Base-by-base conservation (phyloP, 1,140 invertebrate genomes). In the Heliconius himera region DNA sequence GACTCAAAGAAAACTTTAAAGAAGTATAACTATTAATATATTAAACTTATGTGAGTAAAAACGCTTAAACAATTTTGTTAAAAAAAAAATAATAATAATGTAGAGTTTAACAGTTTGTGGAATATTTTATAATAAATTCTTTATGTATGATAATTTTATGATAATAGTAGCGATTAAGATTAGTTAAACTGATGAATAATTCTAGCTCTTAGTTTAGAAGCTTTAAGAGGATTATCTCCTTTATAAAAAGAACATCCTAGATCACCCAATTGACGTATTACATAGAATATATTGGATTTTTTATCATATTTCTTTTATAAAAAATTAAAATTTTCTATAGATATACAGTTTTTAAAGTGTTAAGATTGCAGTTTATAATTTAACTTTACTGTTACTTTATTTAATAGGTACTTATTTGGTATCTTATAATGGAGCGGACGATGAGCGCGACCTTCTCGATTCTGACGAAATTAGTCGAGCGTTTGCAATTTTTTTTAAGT, bases 381-480 rank as follows among this genome's bases (percentile, higher is more conserved):
- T 74, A 70, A 60, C 77, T 20, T 66, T 74, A 74, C 73, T 75
- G 78, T 79, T 79, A 74, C 73, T 56, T 78, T 78, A 73, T 56
- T 78, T 78, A 73, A 56, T 72, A 41, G 46, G 56, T 75, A 74
- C 22, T 79, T 74, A 74, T 71, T 54, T 29, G 56, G 56, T 60
- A 49, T 70, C 60, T 79, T 71, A 71, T 73, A 79, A 79, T 74
- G 73, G 78, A 74, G 70, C 60, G 78, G 78, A 81, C 79, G 75
- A 81, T 77, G 78, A 75, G 56, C 74, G 38, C 56, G 81, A 82
- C 81, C 81, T 82, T 82, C 81, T 77, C 36, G 70, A 16, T 8
- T 78, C 74, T 82, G 81, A 66, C 75, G 81, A 82, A 82, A 82
- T 73, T 46, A 73, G 76, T 76, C 26, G 76, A 73, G 38, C 38